These are phyloP conservation scores for Epinephelus moara DNA, from an alignment of 2,113 vertebrate genomes.

Conservation along the genomic window DNA sequence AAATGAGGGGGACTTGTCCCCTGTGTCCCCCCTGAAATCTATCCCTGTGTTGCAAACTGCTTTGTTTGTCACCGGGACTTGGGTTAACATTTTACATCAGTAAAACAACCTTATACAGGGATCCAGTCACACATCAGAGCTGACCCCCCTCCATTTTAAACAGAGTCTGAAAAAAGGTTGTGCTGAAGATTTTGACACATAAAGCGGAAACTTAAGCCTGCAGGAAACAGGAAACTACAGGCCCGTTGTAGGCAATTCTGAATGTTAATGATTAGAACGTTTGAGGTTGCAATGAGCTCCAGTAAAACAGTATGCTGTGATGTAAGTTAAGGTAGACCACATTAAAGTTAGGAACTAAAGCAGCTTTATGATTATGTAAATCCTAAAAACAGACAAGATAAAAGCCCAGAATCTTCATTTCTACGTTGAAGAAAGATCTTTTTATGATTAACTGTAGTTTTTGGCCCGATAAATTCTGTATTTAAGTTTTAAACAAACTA, in stretches of 20 bases:
- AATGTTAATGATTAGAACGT: conserved; percentile 10
- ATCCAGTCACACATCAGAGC: background rate
- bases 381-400: background rate
- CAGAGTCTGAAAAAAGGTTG: background rate
- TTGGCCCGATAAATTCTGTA: background rate
- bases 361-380: background rate
- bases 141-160: background rate
- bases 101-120: background rate
- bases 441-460: background rate
- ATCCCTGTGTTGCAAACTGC: background rate
- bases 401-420: background rate
- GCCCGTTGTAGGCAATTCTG: conserved; percentile 2
- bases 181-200: conserved; percentile 12
- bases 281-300: background rate
- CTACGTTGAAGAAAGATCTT: background rate
- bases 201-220: conserved; percentile 12
- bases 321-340: background rate
- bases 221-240: conserved; percentile 50
- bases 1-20: too few species aligned
- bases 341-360: background rate
- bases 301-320: conserved; percentile 3
- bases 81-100: background rate
- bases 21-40: too few species aligned
- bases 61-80: background rate
- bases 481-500: background rate